A percentile compares a stretch with the other conserved stretches of the same genome.
phyloP scores from a whole-genome alignment of 2,797 vertebrate genomes.

The Arrhamphus sclerolepis region DNA sequence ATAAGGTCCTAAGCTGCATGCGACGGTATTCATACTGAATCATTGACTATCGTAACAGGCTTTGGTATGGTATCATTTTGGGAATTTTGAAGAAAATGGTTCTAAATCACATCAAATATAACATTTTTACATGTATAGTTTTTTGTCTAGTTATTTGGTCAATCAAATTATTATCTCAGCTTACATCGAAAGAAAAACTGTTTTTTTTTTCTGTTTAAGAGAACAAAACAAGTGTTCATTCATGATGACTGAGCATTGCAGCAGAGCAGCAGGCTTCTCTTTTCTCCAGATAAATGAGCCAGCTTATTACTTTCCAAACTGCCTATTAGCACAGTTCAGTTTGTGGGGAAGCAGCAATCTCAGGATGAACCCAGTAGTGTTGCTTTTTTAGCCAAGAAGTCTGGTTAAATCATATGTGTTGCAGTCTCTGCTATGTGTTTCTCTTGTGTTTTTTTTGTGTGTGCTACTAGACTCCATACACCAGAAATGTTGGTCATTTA shows the following conservation, averaged over 20 bases:
- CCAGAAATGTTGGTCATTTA: conserved; percentile 15
- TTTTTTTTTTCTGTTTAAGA: background rate
- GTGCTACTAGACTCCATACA: conserved; percentile 2
- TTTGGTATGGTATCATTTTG: conserved; percentile 20
- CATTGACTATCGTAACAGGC: background rate
- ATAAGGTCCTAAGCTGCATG: background rate
- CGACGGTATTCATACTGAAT: conserved; percentile 5
- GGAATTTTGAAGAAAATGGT: conserved; percentile 1
- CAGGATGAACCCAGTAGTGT: conserved; percentile 50
- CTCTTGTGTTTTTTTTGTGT: conserved; percentile 17
- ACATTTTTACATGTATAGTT: no score
- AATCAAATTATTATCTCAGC: conserved; percentile 35
- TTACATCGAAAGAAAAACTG: conserved; percentile 17
- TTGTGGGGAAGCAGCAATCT: conserved; percentile 63
- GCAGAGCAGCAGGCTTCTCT: conserved; percentile 68
- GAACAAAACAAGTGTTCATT: conserved; percentile 39
- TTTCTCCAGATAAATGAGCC: conserved; percentile 72
- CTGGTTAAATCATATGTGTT: conserved; percentile 42
- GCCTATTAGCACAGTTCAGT: conserved; percentile 74
- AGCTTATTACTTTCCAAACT: conserved; percentile 75
- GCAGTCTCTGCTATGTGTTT: conserved; percentile 18
- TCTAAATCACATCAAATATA: conserved; percentile 3
- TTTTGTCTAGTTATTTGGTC: conserved; percentile 14
- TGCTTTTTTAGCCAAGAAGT: conserved; percentile 38
- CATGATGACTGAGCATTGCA: conserved; percentile 61